phyloP scores from a whole-genome alignment of 2,113 vertebrate genomes.

The Arvicanthis niloticus region DNA sequence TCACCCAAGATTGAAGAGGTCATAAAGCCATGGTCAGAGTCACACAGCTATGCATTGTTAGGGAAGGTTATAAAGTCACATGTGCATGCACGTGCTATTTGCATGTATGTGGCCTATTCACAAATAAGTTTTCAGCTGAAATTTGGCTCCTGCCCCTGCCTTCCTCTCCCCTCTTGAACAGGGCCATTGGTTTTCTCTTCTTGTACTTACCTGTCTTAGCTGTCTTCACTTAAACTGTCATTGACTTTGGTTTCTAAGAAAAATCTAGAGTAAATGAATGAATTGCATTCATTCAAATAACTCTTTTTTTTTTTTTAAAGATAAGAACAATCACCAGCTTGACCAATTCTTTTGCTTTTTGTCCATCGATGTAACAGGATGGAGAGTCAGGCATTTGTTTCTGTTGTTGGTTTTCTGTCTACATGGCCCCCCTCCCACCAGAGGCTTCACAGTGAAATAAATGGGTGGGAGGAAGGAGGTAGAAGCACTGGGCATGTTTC shows the following conservation, averaged over 20 bases:
- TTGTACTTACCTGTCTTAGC: background rate
- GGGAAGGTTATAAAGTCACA: background rate
- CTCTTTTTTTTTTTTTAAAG: background rate
- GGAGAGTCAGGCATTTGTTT: background rate
- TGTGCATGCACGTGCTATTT: background rate
- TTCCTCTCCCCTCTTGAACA: background rate
- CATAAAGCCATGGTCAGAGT: background rate
- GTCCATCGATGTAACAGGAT: background rate
- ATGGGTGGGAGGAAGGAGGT: background rate
- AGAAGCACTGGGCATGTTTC: constrained; percentile 3
- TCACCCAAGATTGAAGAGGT: background rate
- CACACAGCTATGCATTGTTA: background rate
- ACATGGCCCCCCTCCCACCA: background rate
- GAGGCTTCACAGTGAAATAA: background rate
- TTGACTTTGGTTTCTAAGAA: constrained; percentile 10
- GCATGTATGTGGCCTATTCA: background rate
- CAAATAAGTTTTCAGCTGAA: constrained; percentile 45
- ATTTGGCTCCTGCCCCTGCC: background rate
- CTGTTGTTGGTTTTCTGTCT: background rate
- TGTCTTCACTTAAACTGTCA: constrained; percentile 6
- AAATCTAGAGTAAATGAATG: background rate
- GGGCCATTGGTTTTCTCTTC: constrained; percentile 30
- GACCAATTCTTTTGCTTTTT: constrained; percentile 36
- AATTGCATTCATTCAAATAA: constrained; percentile 6
- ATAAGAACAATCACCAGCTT: background rate